Evolutionary conservation across 2,888 invertebrate genomes (phyloP).

Genomic region (Epinotia nisella): DNA sequence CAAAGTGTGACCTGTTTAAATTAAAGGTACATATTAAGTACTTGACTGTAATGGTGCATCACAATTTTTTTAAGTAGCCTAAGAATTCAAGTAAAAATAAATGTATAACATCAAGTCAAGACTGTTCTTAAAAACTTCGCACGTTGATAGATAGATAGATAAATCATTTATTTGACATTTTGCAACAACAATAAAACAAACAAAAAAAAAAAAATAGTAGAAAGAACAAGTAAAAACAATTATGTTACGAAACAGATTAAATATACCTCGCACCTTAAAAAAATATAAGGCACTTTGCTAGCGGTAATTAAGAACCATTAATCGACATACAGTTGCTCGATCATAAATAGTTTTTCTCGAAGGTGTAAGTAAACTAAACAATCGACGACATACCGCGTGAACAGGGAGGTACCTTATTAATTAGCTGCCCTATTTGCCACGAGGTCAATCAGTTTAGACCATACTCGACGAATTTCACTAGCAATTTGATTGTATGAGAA

Average conservation of each 20-base stretch:
- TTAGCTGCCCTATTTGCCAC: conserved; percentile 34
- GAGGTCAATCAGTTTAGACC: conserved; percentile 40
- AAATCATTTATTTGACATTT: no score
- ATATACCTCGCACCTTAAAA: no score
- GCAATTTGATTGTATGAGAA: conserved; percentile 22
- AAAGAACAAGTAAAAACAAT: no score
- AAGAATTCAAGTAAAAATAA: neutral
- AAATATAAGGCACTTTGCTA: neutral
- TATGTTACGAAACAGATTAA: no score
- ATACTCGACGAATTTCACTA: conserved; percentile 34
- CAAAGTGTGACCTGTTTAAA: conserved; percentile 30
- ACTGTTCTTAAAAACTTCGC: neutral
- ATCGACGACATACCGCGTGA: neutral
- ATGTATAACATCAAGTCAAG: neutral
- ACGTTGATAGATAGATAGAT: no score
- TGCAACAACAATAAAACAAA: no score
- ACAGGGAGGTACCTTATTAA: conserved; percentile 11
- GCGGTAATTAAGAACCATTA: neutral
- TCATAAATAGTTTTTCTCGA: neutral
- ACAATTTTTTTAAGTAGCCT: neutral
- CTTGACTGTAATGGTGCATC: neutral
- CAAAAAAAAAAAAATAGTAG: no score
- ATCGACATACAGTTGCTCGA: neutral
- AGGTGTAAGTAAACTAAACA: conserved; percentile 1
- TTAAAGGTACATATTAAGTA: conserved; percentile 1